These are phyloP conservation scores for Microplitis manilae DNA, from an alignment of 2,888 invertebrate species.

Conservation along the genomic window DNA sequence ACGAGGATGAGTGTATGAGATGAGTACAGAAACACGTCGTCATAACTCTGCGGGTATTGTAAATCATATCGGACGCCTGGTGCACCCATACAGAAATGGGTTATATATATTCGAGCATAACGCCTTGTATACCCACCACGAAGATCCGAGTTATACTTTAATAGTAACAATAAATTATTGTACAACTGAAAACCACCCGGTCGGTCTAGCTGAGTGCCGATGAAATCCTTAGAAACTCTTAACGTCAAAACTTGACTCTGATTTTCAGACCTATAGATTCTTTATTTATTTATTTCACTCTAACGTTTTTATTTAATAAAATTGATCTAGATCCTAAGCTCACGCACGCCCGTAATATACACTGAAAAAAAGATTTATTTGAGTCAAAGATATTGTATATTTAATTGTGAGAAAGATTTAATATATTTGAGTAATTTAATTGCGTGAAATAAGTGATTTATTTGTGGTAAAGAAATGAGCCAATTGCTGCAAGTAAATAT, in stretches of 20 bases:
- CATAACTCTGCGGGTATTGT: conserved; percentile 68
- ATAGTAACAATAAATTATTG: conserved; percentile 39
- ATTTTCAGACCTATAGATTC: not conserved
- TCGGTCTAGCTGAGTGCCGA: not conserved
- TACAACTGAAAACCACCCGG: not conserved
- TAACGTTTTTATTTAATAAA: not conserved
- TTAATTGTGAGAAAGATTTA: too few relatives aligned
- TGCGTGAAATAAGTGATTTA: too few relatives aligned
- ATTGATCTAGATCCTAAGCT: too few relatives aligned
- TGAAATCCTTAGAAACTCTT: not conserved
- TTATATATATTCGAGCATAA: conserved; percentile 65
- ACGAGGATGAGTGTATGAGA: not conserved
- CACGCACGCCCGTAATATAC: too few relatives aligned
- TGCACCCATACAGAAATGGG: conserved; percentile 67
- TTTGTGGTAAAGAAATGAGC: too few relatives aligned
- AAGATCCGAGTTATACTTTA: conserved; percentile 66
- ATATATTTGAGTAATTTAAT: too few relatives aligned
- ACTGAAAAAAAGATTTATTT: too few relatives aligned
- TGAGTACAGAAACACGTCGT: conserved; percentile 53
- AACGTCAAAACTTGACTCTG: not conserved
- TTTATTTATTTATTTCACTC: not conserved
- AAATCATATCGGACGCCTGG: conserved; percentile 68
- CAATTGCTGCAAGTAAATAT: too few relatives aligned
- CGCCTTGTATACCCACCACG: conserved; percentile 64
- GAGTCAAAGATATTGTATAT: too few relatives aligned